Percentiles rank a stretch among this genome's conserved stretches.
phyloP scores from a whole-genome alignment of 2,888 invertebrate genomes.

The Cantharis rustica region DNA sequence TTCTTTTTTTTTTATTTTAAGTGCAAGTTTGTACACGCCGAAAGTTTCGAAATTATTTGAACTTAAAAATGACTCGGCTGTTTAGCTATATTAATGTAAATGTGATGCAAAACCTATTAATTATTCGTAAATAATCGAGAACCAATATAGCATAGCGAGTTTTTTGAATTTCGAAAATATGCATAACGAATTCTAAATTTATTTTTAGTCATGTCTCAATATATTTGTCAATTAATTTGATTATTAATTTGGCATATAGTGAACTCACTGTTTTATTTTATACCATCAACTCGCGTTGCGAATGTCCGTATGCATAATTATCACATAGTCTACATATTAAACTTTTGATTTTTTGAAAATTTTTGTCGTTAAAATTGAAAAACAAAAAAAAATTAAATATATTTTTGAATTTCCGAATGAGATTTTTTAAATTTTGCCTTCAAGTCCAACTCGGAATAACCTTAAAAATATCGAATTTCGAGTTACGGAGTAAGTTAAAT shows the following conservation, averaged over 20 bases:
- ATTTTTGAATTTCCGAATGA: neutral
- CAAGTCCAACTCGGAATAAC: neutral
- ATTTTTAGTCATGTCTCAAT: neutral
- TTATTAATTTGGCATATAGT: neutral
- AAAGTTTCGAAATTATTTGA: neutral
- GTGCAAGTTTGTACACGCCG: neutral
- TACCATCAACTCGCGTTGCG: neutral
- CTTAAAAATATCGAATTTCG: neutral
- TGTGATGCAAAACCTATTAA: neutral
- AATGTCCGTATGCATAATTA: no score
- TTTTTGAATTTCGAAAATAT: neutral
- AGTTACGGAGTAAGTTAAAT: neutral
- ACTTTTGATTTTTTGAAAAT: no score
- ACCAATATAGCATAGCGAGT: neutral
- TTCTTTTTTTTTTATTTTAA: neutral
- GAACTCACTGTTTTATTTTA: neutral
- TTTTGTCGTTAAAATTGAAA: no score
- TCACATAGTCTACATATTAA: no score
- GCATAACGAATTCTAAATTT: neutral
- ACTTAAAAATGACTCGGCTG: neutral
- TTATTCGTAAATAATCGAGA: neutral
- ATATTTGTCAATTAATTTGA: neutral
- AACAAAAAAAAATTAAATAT: no score
- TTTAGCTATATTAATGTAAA: neutral
- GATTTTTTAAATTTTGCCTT: neutral